Base-by-base conservation (phyloP, 2,888 invertebrate genomes). In the Sphaerophoria rueppellii region DNA sequence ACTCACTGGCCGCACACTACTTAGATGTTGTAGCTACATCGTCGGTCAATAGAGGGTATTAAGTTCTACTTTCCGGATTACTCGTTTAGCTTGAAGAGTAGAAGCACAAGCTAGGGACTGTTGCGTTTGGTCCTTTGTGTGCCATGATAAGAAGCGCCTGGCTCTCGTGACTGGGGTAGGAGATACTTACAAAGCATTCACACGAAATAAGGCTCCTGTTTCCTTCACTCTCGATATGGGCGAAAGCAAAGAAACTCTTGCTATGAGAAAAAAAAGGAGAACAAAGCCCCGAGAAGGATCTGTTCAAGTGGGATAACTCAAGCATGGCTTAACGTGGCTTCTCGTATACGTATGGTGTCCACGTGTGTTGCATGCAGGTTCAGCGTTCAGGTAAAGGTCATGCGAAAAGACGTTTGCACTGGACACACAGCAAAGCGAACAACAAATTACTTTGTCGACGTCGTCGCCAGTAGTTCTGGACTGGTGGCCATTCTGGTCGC, bases 231-330 rank as follows among this genome's bases (percentile, higher is more conserved):
- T 37, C 34, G 78, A 54, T 24, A 58, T 58, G 58, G 57, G 55
- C 72, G 61, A 54, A 24, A 2, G 24, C 24, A 24, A 24, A 24
- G 2, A 24, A 24, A 24, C 24, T 24, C 24, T 24, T 2, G 24
- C 24, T 2, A 24, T 24, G 24, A 24, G 24, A 24, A 24, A 24
- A 24, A 24, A 24, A 24, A 9, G 40, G 63, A 63, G 63, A 16
- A 71, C 76, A 71, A 65, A 70, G 63, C 63, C 24, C 24, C 34
- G 50, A 74, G 70, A 76, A 82, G 67, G 71, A 82, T 80, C 55
- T 70, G 54, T 58, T 67, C 46, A 67, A 67, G 54, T 60, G 67
- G 63, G 50, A 24, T 46, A 61, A 61, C 50, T 37, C 50, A 77
- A 65, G 70, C 70, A 70, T 65, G 11, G 14, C 60, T 40, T 37